phyloP scores from a whole-genome alignment of 2,113 vertebrate genomes.

The Xenopus borealis region DNA sequence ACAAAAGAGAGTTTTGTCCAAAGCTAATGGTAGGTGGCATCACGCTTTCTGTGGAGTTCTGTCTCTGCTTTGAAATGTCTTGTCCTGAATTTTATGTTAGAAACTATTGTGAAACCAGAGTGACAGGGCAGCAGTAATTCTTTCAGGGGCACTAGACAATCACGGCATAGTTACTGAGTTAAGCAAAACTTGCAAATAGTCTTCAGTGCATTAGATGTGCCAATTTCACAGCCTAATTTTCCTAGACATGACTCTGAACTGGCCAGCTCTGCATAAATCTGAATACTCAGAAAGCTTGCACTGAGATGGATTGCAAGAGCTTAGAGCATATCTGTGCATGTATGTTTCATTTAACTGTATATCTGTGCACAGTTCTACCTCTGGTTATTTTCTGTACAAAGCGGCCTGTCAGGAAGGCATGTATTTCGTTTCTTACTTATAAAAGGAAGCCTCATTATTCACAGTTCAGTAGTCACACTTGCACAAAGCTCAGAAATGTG shows the following conservation, averaged over 20 bases:
- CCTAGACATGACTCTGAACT: too few species aligned
- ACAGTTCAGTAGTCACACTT: not conserved
- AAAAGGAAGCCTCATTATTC: too few species aligned
- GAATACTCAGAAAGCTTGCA: too few species aligned
- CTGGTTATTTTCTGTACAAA: not conserved
- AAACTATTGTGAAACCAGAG: too few species aligned
- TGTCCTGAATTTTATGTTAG: not conserved
- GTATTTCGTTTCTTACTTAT: not conserved
- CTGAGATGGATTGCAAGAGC: too few species aligned
- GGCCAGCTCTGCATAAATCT: too few species aligned
- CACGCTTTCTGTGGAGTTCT: constrained; percentile 4
- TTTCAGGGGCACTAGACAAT: constrained; percentile 5
- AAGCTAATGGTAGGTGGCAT: constrained; percentile 23
- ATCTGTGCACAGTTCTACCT: not conserved
- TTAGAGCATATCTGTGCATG: not conserved
- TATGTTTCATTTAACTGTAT: not conserved
- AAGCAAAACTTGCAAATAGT: too few species aligned
- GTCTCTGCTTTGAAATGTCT: constrained; percentile 20
- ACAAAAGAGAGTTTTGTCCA: constrained; percentile 23
- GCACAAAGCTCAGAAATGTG: not conserved
- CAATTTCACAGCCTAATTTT: too few species aligned
- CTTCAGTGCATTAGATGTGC: too few species aligned
- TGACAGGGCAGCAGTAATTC: constrained; percentile 2
- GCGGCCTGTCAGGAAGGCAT: not conserved
- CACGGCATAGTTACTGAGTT: not conserved